Base-by-base conservation (phyloP, 2,797 vertebrate species). In the Pantherophis vulpinus region DNA sequence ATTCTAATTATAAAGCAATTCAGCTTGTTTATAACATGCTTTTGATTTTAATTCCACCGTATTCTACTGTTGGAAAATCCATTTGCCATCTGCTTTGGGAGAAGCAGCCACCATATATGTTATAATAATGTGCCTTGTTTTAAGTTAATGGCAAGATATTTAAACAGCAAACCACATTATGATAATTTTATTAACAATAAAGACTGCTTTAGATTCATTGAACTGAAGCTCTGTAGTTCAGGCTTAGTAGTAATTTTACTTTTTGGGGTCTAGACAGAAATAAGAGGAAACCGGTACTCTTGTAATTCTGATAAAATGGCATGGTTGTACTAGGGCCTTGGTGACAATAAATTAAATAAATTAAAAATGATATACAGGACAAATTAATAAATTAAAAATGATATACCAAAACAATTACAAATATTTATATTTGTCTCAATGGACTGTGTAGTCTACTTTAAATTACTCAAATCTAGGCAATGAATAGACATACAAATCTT, bases 51-150 rank as follows among this genome's bases (percentile, higher is more conserved):
- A 93, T 88, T 93, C 91, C 95, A 94, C 56, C 94, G 90, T 95
- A 94, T 94, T 97, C 95, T 95, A 91, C 96, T 97, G 95, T 95
- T 95, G 97, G 89, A 97, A 94, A 96, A 96, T 95, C 94, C 90
- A 90, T 90, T 59, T 56, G 74, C 95, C 94, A 92, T 97, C 95
- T 96, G 91, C 92, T 92, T 97, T 97, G 95, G 95, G 96, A 96
- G 96, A 79, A 79, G 59, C 93, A 94, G 92, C 66, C 91, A 92
- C 79, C 90, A 93, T 95, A 88, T 94, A 83, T 87, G 91, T 32
- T 96, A 92, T 58, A 96, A 90, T 61, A 94, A 90, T 94, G 60
- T 70, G 94, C 56, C 87, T 91, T 91, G 63, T 96, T 95, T 95
- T 86, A 92, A 27, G 92, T 93, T 8, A 74, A 93, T 13, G 93